Base-by-base conservation (phyloP, 2,113 vertebrate species). In the Engystomops pustulosus region DNA sequence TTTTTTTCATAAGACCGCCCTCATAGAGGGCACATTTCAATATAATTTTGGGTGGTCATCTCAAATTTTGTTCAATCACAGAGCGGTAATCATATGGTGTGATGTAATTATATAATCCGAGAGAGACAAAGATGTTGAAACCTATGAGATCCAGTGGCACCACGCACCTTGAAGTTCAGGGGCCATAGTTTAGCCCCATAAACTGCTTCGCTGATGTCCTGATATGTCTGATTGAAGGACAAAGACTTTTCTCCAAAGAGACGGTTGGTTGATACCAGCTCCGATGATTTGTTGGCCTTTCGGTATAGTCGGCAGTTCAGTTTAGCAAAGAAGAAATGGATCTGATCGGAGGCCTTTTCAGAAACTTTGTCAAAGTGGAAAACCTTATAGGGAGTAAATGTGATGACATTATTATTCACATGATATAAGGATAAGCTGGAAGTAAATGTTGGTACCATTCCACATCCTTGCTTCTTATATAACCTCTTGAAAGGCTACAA, bases 291-390 rank as follows among this genome's bases (percentile, higher is more conserved):
- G 86, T 95, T 96, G 60, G 95, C 96, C 90, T 97, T 98, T 72
- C 95, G 92, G 86, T 95, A 99, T 8, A 99, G 93, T 0, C 96
- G 94, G 83, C 98, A 99, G 89, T 98, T 98, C 81, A 99, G 92
- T 91, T 98, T 99, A 86, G 97, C 97, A 15, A 99, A 99, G 93
- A 97, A 99, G 90, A 96, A 99, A 87, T 99, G 97, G 85, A 98
- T 91, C 88, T 98, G 96, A 65, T 99, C 97, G 0, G 98, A 99
- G 0, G 97, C 98, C 89, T 98, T 99, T 86, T 96, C 96, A 0
- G 97, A 96, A 87, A 98, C 96, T 41, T 94, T 93, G 88, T 97
- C 93, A 75, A 99, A 99, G 79, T 81, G 88, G 80, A 99, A 99
- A 75, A 99, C 97, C 98, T 99, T 5, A 47, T 12, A 30, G 17